Evolutionary conservation across 30 jellyfish, hydroid and myxozoan genomes (phyloP).

Genomic region (Aurelia sp.): DNA sequence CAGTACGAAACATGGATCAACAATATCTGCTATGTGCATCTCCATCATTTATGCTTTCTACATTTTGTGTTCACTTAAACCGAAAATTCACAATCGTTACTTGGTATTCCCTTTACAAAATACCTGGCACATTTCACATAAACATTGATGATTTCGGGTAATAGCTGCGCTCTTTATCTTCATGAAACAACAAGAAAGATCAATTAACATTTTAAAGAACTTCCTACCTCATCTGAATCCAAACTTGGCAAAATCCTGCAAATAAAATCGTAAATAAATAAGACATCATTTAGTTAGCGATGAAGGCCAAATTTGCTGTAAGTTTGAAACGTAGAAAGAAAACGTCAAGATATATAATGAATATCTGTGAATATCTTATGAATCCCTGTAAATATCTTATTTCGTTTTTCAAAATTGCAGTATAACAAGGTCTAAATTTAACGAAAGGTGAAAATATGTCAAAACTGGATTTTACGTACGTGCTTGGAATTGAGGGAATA

Average conservation of each 20-base stretch:
- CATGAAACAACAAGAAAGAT: neutral
- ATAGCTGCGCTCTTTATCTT: neutral
- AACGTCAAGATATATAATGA: too few species aligned
- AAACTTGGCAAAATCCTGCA: conserved; percentile 81
- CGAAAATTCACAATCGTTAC: too few species aligned
- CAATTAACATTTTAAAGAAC: neutral
- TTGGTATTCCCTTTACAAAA: too few species aligned
- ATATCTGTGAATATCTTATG: neutral
- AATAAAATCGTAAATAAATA: neutral
- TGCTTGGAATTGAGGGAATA: conserved; percentile 90
- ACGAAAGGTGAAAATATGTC: neutral
- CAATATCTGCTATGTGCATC: too few species aligned
- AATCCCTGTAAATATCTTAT: neutral
- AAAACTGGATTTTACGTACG: conserved; percentile 61
- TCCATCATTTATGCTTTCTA: too few species aligned
- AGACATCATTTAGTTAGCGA: neutral
- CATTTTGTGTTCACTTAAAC: too few species aligned
- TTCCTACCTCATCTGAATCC: conserved; percentile 87
- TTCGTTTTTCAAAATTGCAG: neutral
- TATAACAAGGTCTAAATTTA: too few species aligned
- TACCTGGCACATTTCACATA: neutral
- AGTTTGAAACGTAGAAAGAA: neutral
- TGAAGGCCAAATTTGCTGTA: too few species aligned
- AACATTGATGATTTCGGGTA: neutral
- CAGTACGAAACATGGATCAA: too few species aligned